Evolutionary conservation across 2,797 vertebrate genomes (phyloP).

Genomic region (Distichodus sexfasciatus): DNA sequence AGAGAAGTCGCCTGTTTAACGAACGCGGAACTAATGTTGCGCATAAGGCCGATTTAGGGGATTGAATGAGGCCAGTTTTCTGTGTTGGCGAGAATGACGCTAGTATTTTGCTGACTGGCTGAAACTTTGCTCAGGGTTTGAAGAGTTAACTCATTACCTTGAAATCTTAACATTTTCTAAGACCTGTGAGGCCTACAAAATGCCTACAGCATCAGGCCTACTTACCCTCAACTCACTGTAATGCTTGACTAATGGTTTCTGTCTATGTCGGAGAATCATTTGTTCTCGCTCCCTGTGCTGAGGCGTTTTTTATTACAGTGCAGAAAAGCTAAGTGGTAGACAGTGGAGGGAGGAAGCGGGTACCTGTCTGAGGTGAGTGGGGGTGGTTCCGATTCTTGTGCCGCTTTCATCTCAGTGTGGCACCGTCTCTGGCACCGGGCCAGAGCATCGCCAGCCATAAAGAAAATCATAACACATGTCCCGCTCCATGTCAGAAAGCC

Average conservation of each 20-base stretch:
- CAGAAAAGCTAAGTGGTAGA: constrained; percentile 66
- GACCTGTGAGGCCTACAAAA: no score
- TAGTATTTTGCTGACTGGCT: no score
- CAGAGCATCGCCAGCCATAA: constrained; percentile 60
- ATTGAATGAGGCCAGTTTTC: no score
- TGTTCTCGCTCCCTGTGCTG: constrained; percentile 43
- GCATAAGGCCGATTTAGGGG: no score
- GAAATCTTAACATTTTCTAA: no score
- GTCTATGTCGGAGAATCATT: background rate
- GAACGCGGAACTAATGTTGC: no score
- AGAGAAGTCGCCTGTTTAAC: no score
- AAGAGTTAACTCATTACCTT: no score
- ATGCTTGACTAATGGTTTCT: constrained; percentile 18
- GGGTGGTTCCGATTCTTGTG: constrained; percentile 55
- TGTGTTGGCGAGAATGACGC: no score
- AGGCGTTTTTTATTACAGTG: constrained; percentile 68
- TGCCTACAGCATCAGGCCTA: no score
- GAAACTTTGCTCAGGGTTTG: no score
- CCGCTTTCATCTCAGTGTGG: constrained; percentile 72
- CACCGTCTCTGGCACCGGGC: constrained; percentile 46
- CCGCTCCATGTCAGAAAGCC: constrained; percentile 59
- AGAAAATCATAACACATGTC: constrained; percentile 76
- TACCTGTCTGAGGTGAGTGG: constrained; percentile 68
- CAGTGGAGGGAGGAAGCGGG: constrained; percentile 62
- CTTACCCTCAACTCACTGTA: background rate